These are phyloP conservation scores for Phalacrocorax brasilianus DNA, from an alignment of 2,113 vertebrate genomes.

Conservation along the genomic window DNA sequence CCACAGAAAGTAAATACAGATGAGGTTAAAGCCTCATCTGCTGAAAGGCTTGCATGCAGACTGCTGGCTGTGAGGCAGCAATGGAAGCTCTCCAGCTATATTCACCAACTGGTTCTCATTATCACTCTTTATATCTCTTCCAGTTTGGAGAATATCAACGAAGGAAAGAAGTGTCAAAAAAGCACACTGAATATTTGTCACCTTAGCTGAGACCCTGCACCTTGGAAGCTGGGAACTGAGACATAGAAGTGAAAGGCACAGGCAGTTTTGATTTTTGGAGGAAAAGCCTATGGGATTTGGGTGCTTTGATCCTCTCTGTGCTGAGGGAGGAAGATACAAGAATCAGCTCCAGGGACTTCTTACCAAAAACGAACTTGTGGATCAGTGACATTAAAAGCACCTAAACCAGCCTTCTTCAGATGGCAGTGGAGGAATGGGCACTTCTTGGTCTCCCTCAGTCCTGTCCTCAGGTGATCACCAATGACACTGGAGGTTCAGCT, in stretches of 20 bases:
- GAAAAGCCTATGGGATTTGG: neutral
- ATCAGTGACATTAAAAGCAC: neutral
- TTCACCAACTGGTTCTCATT: rapidly evolving
- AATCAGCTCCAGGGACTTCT: neutral
- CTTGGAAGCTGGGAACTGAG: neutral
- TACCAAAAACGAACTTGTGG: neutral
- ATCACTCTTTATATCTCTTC: neutral
- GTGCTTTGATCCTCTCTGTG: neutral
- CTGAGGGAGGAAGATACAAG: rapidly evolving
- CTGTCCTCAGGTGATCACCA: neutral
- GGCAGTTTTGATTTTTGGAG: neutral
- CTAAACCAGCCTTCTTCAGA: neutral
- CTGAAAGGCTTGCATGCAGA: neutral
- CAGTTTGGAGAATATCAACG: neutral
- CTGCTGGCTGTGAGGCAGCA: neutral
- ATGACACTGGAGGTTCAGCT: neutral
- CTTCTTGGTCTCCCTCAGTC: neutral
- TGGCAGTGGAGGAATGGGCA: neutral
- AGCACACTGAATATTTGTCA: neutral
- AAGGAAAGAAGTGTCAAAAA: neutral
- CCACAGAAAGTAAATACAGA: neutral
- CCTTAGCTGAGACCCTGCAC: neutral
- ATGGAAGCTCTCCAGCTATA: neutral
- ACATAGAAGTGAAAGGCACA: neutral
- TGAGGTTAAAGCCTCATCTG: neutral